Evolutionary conservation across 2,888 invertebrate genomes (phyloP).

Genomic region (Siphlonurus alternatus): DNA sequence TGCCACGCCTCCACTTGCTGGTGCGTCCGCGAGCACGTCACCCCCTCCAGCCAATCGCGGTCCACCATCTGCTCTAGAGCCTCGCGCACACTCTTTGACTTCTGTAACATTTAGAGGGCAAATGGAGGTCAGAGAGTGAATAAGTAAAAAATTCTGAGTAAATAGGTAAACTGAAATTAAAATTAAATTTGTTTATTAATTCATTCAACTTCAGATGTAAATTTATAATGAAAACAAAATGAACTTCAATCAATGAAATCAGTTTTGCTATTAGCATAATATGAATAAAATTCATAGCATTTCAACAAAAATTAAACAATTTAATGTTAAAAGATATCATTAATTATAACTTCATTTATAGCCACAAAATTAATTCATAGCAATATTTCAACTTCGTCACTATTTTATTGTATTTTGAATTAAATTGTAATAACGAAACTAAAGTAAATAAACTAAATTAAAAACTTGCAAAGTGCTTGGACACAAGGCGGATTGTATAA

Average conservation of each 20-base stretch:
- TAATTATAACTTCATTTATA: too few species aligned
- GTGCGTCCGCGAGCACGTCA: conserved; percentile 63
- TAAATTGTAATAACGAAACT: too few species aligned
- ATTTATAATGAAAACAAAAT: neutral
- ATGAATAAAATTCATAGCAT: too few species aligned
- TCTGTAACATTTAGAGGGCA: conserved; percentile 33
- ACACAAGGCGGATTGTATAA: too few species aligned
- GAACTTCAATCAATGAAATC: neutral
- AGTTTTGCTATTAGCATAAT: too few species aligned
- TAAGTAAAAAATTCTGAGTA: neutral
- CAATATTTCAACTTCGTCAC: too few species aligned
- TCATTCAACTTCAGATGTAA: neutral
- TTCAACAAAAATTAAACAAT: too few species aligned
- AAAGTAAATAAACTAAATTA: too few species aligned
- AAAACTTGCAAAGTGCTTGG: too few species aligned
- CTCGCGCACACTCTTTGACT: conserved; percentile 65
- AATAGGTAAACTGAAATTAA: neutral
- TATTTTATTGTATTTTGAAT: too few species aligned
- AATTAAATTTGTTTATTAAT: neutral
- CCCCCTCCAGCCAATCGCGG: conserved; percentile 73
- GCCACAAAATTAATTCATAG: too few species aligned
- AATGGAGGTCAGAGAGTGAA: conserved; percentile 6
- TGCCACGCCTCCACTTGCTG: conserved; percentile 79
- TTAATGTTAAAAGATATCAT: too few species aligned
- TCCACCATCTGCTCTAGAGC: conserved; percentile 75